Evolutionary conservation across 2,888 invertebrate species (phyloP), one percentile per base, ranked within the genome.

Genomic region (Oscheius onirici): DNA sequence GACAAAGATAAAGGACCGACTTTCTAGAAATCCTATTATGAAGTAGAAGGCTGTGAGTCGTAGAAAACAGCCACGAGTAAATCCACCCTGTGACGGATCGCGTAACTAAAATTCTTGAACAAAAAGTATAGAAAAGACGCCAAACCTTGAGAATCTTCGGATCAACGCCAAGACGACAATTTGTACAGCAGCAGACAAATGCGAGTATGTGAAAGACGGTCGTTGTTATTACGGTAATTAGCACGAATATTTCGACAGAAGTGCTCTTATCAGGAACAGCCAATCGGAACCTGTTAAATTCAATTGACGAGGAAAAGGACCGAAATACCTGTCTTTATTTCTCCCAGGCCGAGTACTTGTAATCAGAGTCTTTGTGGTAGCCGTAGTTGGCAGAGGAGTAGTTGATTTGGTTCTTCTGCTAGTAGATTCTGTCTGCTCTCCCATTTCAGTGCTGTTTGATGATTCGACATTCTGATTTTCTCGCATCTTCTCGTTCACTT

Each of bases 131-230:
- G 24, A 20, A 55, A 41, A 22, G 17, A 22, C 22, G 10, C 41
- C n/a, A 17, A 17, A 78, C 71, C 57, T 81, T 78, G 20, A 75
- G 72, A 11, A 81, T 75, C 49, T 73, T 70, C 10, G 74, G 52
- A 72, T 81, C 81, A 3, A 74, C 66, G 11, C 52, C 71, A 22
- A 71, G 20, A 20, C 72, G 71, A 41, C 71, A 75, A 20, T 74
- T 72, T 22, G 75, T 61, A 63, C 82, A 81, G 49, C 81, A 83
- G 34, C 77, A 58, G 17, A 69, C 58, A 54, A 82, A 81, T 11
- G 77, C 77, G n/a, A 79, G 49, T 5, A 77, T 51, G 17, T 72
- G 68, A 15, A 72, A 49, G 13, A 63, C 41, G 10, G 46, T 8
- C 24, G 22, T 63, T 28, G 26, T 3, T 44, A 60, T 17, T 65